Evolutionary conservation across 2,797 vertebrate genomes (phyloP), one percentile per base, ranked within the genome.

Genomic region (Aplochiton taeniatus): DNA sequence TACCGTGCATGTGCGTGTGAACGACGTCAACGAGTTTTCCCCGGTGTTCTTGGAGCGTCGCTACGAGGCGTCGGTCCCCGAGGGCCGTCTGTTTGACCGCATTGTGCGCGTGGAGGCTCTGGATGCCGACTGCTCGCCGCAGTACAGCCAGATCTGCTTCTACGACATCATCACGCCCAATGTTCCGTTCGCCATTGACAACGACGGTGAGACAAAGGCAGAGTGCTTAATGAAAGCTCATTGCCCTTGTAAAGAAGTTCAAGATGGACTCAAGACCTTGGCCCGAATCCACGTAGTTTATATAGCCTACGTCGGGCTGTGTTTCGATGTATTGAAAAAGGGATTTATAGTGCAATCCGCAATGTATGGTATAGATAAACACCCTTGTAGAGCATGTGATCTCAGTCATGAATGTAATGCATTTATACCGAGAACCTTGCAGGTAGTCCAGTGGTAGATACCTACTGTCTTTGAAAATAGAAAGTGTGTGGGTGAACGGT

Each of bases 61-160:
- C 61, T 98, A 98, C 0, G 95, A 93, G 1, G 96, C 96, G 0
- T 95, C 96, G 0, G 95, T 98, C 85, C 95, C 96, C 0, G 97
- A 98, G 77, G 96, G 96, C 7, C 96, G 96, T 65, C 92, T 98
- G 52, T 98, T 97, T 0, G 97, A 98, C 81, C 94, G 93, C 20
- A 95, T 99, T 45, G 86, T 98, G 70, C 93, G 94, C 0, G 96
- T 98, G 76, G 97, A 99, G 87, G 98, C 98, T 42, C 90, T 98
- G n/a, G 98, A 99, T 0, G 96, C 95, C 0, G 98, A 99, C 91
- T 99, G 98, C 83, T 99, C 98, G 0, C 98, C 98, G 0, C 98
- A 99, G 87, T 99, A 98, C 88, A 98, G 98, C 90, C 98, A 99
- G 90, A 98, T 99, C 76, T 99, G 98, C 92, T 98, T 98, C 92